Conservation (phyloP, 2,797 vertebrate genomes). For the Columba guinea region DNA sequence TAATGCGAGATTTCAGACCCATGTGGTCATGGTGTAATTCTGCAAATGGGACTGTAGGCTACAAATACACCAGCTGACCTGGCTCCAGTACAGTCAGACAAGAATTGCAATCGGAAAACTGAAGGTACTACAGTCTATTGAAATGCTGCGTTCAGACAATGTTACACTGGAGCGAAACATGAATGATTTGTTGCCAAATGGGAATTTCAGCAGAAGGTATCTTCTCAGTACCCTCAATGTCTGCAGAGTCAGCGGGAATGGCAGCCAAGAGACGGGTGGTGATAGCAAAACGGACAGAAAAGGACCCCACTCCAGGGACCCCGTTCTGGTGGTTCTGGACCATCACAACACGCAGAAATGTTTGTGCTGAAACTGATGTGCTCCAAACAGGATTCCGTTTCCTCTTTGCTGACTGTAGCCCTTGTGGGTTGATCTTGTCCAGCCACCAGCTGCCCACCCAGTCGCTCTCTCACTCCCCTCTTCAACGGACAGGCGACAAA, state of each 20-base stretch:
- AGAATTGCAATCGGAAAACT: not conserved
- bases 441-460: not conserved
- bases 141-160: not conserved
- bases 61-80: not conserved
- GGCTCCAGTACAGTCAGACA: not conserved
- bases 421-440: not conserved
- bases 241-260: not conserved
- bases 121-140: not conserved
- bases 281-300: not conserved
- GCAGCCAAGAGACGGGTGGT: not conserved
- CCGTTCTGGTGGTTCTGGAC: not conserved
- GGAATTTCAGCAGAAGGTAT: not conserved
- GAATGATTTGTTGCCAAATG: not conserved
- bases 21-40: not conserved
- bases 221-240: not conserved
- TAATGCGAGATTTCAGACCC: not conserved
- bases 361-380: not conserved
- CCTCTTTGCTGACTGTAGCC: fast-evolving
- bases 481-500: not conserved
- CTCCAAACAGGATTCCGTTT: fast-evolving
- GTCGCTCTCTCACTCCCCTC: fast-evolving
- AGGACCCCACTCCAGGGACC: too few relatives aligned
- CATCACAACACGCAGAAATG: not conserved
- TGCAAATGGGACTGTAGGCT: not conserved
- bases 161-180: not conserved